Percentiles rank a stretch among this genome's conserved stretches.
phyloP scores from a whole-genome alignment of 2,113 vertebrate genomes.

The Cavia aperea region DNA sequence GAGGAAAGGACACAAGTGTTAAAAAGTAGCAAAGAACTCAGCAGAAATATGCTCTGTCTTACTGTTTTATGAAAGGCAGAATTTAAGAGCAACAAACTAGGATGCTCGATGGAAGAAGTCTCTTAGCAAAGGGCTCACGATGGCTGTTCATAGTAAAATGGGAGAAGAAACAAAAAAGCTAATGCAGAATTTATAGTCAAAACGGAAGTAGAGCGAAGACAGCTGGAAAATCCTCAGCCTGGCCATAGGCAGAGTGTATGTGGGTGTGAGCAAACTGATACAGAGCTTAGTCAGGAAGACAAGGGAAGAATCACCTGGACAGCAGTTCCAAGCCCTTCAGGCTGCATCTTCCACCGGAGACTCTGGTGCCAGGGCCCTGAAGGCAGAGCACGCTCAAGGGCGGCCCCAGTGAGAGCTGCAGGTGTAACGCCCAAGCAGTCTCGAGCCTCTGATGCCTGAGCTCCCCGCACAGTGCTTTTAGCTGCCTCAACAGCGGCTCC shows the following conservation, averaged over 20 bases:
- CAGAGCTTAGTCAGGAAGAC: neutral
- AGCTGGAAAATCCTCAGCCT: neutral
- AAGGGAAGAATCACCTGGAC: neutral
- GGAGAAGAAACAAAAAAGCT: neutral
- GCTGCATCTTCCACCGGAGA: neutral
- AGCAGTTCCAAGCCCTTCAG: neutral
- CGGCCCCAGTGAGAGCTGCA: neutral
- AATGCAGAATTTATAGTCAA: neutral
- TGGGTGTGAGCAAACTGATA: neutral
- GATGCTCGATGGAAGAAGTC: neutral
- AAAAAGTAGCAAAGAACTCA: neutral
- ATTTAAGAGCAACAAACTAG: neutral
- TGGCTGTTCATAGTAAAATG: neutral
- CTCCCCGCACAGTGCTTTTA: neutral
- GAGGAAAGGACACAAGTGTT: neutral
- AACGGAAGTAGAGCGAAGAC: neutral
- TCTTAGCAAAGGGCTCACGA: neutral
- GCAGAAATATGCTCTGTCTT: neutral
- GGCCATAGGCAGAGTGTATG: neutral
- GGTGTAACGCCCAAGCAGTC: neutral
- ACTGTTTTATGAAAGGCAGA: neutral
- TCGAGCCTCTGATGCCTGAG: neutral
- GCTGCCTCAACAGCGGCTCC: neutral
- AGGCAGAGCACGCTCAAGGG: neutral
- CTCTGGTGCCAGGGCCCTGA: neutral